Conservation (phyloP, 92 coral and sea anemone genomes). For the Galaxea fascicularis region DNA sequence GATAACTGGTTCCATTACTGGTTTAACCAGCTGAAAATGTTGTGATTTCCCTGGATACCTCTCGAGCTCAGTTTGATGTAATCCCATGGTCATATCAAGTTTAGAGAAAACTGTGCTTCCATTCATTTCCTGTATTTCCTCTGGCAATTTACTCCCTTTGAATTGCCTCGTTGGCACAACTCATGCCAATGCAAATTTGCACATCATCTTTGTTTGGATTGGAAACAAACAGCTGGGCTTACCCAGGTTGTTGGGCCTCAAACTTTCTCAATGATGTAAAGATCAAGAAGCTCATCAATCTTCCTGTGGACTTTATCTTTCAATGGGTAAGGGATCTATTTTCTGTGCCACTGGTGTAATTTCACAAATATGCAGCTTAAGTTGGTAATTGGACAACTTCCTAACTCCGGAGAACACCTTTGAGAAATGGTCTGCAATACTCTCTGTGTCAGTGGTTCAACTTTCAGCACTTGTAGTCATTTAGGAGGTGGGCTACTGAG, state of each 20-base stretch:
- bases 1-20: too few species aligned
- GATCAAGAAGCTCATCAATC: constrained; percentile 21
- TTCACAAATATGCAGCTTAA: not conserved
- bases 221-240: constrained; percentile 1
- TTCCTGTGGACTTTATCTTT: too few species aligned
- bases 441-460: not conserved
- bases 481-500: constrained; percentile 10
- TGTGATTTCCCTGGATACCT: too few species aligned
- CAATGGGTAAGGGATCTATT: constrained; percentile 20
- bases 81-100: too few species aligned
- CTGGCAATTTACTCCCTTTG: too few species aligned
- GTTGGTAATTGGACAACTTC: constrained; percentile 8
- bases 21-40: too few species aligned
- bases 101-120: too few species aligned
- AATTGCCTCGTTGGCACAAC: too few species aligned
- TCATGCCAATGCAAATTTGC: constrained; percentile 21
- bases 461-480: too few species aligned
- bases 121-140: constrained; percentile 12
- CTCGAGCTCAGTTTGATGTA: too few species aligned
- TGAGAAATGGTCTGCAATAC: constrained; percentile 4
- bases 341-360: not conserved
- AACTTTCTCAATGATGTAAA: constrained; percentile 37
- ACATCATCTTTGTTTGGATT: too few species aligned
- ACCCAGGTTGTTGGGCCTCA: constrained; percentile 36
- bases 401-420: not conserved